A percentile compares a stretch with the other conserved stretches of the same genome.
Conservation (phyloP, 2,113 vertebrate species). For the Odocoileus virginianus region DNA sequence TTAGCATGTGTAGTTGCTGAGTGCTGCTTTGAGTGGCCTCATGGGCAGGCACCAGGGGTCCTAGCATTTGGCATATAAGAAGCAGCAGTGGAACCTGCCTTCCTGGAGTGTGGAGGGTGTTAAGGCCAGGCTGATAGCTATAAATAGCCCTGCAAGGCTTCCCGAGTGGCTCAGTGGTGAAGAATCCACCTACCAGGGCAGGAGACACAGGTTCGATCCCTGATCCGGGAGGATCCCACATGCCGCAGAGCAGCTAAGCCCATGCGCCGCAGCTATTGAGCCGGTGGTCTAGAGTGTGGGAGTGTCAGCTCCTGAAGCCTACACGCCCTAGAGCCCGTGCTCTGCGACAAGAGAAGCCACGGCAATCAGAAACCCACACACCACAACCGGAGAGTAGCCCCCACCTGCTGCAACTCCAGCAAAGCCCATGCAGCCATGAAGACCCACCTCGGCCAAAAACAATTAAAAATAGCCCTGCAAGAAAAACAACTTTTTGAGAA, state of each 20-base stretch:
- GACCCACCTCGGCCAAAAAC: background rate
- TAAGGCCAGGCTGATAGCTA: background rate
- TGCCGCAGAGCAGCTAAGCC: background rate
- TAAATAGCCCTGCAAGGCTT: background rate
- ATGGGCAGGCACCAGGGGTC: accelerated
- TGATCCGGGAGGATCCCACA: background rate
- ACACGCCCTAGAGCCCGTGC: background rate
- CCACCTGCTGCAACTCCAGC: background rate
- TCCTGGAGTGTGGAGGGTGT: accelerated
- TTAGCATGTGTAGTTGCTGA: accelerated
- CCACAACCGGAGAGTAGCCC: background rate
- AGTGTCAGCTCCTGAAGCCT: background rate
- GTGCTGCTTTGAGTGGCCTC: background rate
- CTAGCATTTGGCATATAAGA: accelerated
- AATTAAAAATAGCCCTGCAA: background rate
- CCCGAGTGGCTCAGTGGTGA: background rate
- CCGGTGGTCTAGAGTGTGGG: accelerated
- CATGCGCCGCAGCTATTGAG: accelerated
- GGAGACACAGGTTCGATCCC: background rate
- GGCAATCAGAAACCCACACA: background rate
- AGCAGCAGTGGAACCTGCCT: background rate
- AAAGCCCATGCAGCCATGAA: background rate
- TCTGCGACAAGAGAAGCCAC: background rate
- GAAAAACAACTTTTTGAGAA: background rate
- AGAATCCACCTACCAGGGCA: background rate